phyloP scores from a whole-genome alignment of 1,140 invertebrate genomes.

The Drosophila mauritiana region DNA sequence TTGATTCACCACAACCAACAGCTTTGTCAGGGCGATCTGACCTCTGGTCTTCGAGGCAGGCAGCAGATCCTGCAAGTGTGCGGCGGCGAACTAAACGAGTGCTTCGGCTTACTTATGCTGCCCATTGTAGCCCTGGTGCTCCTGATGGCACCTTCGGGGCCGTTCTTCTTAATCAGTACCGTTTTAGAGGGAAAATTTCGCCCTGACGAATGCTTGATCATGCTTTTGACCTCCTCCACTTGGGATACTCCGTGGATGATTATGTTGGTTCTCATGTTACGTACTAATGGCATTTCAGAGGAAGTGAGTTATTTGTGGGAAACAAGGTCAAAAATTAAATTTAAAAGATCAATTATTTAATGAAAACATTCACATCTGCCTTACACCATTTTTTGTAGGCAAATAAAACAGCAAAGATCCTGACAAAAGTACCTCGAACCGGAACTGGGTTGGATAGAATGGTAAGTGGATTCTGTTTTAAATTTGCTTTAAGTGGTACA shows the following conservation, averaged over 20 bases:
- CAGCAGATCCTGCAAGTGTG: conserved; percentile 31
- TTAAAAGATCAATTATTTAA: neutral
- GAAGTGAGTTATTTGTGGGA: conserved; percentile 51
- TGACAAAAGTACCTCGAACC: conserved; percentile 68
- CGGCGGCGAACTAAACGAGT: conserved; percentile 41
- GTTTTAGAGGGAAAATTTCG: conserved; percentile 56
- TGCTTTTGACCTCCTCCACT: conserved; percentile 17
- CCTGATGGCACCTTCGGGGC: conserved; percentile 51
- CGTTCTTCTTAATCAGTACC: conserved; percentile 56
- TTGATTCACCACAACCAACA: conserved; percentile 36
- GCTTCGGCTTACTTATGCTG: conserved; percentile 56
- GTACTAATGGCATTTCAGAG: conserved; percentile 47
- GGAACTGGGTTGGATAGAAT: conserved; percentile 70
- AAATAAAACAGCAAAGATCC: conserved; percentile 76
- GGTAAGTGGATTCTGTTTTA: conserved; percentile 31
- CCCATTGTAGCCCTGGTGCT: conserved; percentile 59
- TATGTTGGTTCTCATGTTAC: conserved; percentile 54
- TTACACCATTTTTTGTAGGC: conserved; percentile 55
- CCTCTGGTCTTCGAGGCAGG: conserved; percentile 14
- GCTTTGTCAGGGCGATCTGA: conserved; percentile 4
- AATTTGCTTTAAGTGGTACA: neutral
- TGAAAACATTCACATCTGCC: neutral
- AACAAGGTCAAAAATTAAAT: neutral
- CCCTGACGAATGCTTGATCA: neutral
- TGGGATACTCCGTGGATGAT: conserved; percentile 60